Percentiles rank a stretch among this genome's conserved stretches.
Conservation (phyloP, 2,797 vertebrate genomes). For the Morelia viridis region DNA sequence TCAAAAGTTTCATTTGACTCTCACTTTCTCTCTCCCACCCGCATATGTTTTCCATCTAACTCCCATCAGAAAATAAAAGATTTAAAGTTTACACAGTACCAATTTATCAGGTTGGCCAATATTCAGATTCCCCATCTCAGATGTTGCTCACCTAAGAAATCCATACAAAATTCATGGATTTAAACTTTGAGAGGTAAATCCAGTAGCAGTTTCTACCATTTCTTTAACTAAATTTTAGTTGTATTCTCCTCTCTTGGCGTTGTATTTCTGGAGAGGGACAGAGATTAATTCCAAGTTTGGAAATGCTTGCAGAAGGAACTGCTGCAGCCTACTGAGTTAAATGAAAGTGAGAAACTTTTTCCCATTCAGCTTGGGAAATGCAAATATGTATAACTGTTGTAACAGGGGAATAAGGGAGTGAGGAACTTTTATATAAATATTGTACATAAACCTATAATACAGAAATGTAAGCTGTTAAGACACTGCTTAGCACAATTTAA, state of each 20-base stretch:
- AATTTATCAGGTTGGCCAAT: background rate
- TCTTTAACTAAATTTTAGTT: constrained; percentile 1
- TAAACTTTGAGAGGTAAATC: background rate
- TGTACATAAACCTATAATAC: background rate
- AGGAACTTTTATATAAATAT: background rate
- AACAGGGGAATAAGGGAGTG: background rate
- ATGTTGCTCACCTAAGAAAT: background rate
- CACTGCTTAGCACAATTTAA: background rate
- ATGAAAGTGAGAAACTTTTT: background rate
- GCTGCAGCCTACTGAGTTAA: background rate
- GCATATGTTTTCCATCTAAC: background rate
- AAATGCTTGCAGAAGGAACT: background rate
- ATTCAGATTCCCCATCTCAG: background rate
- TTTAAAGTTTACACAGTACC: background rate
- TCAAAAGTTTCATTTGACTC: constrained; percentile 22
- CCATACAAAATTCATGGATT: background rate
- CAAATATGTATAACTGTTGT: background rate
- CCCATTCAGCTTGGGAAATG: too few relatives aligned
- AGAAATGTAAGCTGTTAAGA: background rate
- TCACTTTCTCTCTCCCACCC: background rate
- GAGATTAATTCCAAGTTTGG: background rate
- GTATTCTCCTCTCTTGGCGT: background rate
- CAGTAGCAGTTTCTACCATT: background rate
- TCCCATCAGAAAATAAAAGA: constrained; percentile 1
- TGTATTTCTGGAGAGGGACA: background rate